Base-by-base conservation (phyloP, 1,140 invertebrate genomes). In the Trichogramma pretiosum region DNA sequence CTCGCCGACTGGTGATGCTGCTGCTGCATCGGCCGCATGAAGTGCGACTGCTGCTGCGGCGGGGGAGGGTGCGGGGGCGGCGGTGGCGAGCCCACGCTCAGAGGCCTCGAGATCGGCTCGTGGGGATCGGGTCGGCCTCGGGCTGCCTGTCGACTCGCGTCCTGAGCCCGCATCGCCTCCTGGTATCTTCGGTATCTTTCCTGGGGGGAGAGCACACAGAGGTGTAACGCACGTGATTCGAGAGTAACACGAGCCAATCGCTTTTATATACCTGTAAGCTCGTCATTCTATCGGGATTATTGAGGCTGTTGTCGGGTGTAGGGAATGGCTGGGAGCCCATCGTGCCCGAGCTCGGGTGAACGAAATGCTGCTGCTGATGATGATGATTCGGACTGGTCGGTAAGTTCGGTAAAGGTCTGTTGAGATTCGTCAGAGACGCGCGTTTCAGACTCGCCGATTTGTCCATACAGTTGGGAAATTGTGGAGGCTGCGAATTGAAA, bases 161-260 rank as follows among this genome's bases (percentile, higher is more conserved):
- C 67, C 50, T 72, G 68, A n/a, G 63, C 66, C 46, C 63, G 63
- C 73, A 79, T 80, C 13, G 73, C 71, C 50, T 75, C 64, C 56
- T 81, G 80, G 53, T 83, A 80, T 54, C 78, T 77, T 30, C 76
- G 73, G 52, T 83, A 83, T 34, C 81, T 67, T 54, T 82, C 75
- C 67, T 83, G 24, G 17, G 23, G 37, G 24, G 36, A 32, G 19
- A 9, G 21, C 17, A 28, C 5, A 7, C n/a, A 23, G 37, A 39
- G n/a, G 14, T 14, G 37, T 14, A 22, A 39, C n/a, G n/a, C n/a
- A n/a, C n/a, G n/a, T 23, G 3, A 9, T 39, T 39, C 13, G 14
- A n/a, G 19, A 22, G 5, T 11, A 13, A 1, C 13, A 1, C 3
- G 18, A 18, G 18, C 18, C n/a, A n/a, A n/a, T n/a, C n/a, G n/a